Evolutionary conservation across 1,140 invertebrate genomes (phyloP).

Genomic region (Theocolax elegans): DNA sequence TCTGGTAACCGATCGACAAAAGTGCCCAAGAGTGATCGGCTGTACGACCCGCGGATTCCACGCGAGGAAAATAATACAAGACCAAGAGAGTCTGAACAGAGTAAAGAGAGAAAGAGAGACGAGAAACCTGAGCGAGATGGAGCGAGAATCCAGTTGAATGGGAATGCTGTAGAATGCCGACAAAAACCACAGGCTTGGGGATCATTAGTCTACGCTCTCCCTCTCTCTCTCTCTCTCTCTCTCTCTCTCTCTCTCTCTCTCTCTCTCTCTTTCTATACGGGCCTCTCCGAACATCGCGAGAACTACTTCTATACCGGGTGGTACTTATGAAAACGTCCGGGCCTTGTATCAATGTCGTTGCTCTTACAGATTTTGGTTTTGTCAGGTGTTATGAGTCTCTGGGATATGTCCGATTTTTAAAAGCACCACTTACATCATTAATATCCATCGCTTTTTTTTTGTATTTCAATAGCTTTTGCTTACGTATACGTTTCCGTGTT

Average conservation of each 20-base stretch:
- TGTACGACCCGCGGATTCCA: no score
- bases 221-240: slow-evolving; percentile 24
- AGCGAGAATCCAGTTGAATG: slow-evolving; percentile 62
- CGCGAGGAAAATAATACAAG: slow-evolving; percentile 30
- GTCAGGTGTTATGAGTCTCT: no score
- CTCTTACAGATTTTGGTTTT: no score
- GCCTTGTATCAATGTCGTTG: no score
- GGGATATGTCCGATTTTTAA: no score
- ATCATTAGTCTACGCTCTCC: slow-evolving; percentile 66
- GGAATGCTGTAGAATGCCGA: slow-evolving; percentile 68
- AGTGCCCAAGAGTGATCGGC: neutral
- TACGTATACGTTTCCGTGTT: no score
- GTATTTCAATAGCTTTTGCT: no score
- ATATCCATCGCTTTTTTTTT: no score
- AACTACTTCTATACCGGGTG: slow-evolving; percentile 52
- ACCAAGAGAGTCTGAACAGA: no score
- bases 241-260: neutral
- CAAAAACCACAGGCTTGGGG: slow-evolving; percentile 65
- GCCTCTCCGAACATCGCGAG: no score
- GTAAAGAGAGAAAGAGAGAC: no score
- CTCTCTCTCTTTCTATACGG: slow-evolving; percentile 1
- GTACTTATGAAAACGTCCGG: slow-evolving; percentile 37
- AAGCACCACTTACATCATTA: no score
- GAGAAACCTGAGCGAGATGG: slow-evolving; percentile 6
- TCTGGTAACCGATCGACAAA: neutral